A percentile compares a stretch with the other conserved stretches of the same genome.
Evolutionary conservation across 2,113 vertebrate genomes (phyloP).

Genomic region (Castor canadensis): DNA sequence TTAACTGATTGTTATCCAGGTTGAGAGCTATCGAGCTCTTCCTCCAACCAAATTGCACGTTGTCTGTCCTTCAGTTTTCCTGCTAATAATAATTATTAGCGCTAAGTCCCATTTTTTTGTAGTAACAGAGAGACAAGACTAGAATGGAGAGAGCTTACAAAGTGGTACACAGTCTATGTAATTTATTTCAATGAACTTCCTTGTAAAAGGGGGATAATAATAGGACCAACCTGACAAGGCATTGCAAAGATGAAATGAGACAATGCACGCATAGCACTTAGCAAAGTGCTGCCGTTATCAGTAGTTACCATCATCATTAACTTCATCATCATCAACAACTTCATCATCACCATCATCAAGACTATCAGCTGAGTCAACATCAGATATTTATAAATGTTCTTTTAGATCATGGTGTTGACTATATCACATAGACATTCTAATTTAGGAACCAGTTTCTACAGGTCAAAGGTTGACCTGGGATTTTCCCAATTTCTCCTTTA

Average conservation of each 20-base stretch:
- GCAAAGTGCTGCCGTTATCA: background rate
- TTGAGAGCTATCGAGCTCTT: conserved; percentile 46
- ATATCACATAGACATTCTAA: background rate
- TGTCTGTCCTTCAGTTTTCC: conserved; percentile 51
- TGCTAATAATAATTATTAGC: conserved; percentile 68
- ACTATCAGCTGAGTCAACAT: conserved; percentile 40
- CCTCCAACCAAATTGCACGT: conserved; percentile 41
- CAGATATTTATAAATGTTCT: conserved; percentile 8
- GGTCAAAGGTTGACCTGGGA: background rate
- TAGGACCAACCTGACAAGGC: conserved; percentile 39
- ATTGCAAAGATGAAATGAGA: conserved; percentile 47
- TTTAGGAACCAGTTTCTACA: conserved; percentile 36
- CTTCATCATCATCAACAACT: background rate
- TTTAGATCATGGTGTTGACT: background rate
- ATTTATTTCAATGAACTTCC: conserved; percentile 65
- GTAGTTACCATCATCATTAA: background rate
- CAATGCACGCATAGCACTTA: background rate
- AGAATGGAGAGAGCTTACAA: conserved; percentile 8
- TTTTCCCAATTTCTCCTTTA: conserved; percentile 28
- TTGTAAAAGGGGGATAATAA: conserved; percentile 53
- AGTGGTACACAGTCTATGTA: background rate
- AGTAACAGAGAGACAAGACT: conserved; percentile 47
- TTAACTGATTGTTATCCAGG: conserved; percentile 79
- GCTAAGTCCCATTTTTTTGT: conserved; percentile 5
- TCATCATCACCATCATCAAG: background rate